Conservation (phyloP, 1,140 invertebrate species). For the Leucophenga varia region DNA sequence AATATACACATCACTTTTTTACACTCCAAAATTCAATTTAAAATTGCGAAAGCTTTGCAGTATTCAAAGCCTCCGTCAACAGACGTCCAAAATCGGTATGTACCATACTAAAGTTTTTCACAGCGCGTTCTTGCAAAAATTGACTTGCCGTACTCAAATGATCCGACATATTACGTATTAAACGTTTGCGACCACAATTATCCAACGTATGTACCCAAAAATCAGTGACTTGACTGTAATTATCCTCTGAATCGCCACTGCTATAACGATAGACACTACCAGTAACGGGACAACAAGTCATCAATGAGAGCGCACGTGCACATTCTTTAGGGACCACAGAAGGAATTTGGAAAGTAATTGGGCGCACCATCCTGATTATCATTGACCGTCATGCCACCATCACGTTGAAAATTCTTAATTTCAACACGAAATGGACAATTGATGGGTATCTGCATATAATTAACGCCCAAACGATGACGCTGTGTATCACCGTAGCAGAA, state of each 20-base stretch:
- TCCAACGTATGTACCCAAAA: slow-evolving; percentile 83
- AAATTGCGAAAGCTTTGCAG: slow-evolving; percentile 60
- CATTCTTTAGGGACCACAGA: slow-evolving; percentile 68
- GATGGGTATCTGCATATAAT: slow-evolving; percentile 84
- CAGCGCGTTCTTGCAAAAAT: slow-evolving; percentile 81
- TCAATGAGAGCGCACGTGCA: slow-evolving; percentile 25
- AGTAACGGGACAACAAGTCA: slow-evolving; percentile 47
- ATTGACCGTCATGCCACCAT: slow-evolving; percentile 68
- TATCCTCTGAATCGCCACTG: slow-evolving; percentile 78
- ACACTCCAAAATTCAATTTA: slow-evolving; percentile 46
- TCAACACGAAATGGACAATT: slow-evolving; percentile 69
- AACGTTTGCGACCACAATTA: slow-evolving; percentile 67
- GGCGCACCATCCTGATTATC: slow-evolving; percentile 70
- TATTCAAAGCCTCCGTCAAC: slow-evolving; percentile 65
- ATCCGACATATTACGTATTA: slow-evolving; percentile 78
- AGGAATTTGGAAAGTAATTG: slow-evolving; percentile 90
- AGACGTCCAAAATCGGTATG: slow-evolving; percentile 68
- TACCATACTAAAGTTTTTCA: slow-evolving; percentile 71
- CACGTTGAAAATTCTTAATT: slow-evolving; percentile 74
- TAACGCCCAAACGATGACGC: slow-evolving; percentile 82
- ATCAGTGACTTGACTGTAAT: slow-evolving; percentile 77
- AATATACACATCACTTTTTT: too few relatives aligned
- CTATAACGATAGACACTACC: slow-evolving; percentile 75
- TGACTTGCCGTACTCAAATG: slow-evolving; percentile 74
- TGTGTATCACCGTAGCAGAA: slow-evolving; percentile 89